Evolutionary conservation across 2,797 vertebrate species (phyloP).

Genomic region (Mormyrops attenuatus): DNA sequence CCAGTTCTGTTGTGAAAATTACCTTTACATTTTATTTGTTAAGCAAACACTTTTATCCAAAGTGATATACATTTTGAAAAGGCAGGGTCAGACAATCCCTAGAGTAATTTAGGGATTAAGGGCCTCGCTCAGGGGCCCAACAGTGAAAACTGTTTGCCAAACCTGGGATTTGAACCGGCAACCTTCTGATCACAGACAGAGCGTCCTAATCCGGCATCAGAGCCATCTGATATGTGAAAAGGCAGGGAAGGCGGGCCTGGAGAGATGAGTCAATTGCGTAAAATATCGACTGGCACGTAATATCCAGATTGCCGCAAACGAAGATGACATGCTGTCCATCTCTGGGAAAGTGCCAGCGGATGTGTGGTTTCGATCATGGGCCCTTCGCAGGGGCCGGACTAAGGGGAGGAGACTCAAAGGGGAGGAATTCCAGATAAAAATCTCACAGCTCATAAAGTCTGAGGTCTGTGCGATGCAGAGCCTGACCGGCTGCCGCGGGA

Average conservation of each 20-base stretch:
- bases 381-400: constrained; percentile 5
- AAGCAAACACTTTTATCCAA: background rate
- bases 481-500: background rate
- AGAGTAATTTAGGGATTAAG: background rate
- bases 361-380: constrained; percentile 35
- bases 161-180: background rate
- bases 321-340: constrained; percentile 19
- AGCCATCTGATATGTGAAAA: constrained; percentile 8
- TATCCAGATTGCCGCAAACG: background rate
- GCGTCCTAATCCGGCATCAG: constrained; percentile 1
- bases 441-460: constrained; percentile 29
- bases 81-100: background rate
- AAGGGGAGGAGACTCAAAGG: constrained; percentile 12
- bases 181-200: background rate
- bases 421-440: constrained; percentile 12
- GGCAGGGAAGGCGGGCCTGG: background rate
- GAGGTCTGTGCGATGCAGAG: background rate
- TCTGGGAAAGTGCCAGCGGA: constrained; percentile 27
- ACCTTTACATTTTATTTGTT: background rate
- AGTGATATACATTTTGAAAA: background rate
- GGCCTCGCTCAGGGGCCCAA: background rate
- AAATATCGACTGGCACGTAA: constrained; percentile 27
- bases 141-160: background rate
- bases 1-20: background rate
- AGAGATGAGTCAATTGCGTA: constrained; percentile 4